Conservation (phyloP, 2,797 vertebrate species). For the Perodicticus potto region DNA sequence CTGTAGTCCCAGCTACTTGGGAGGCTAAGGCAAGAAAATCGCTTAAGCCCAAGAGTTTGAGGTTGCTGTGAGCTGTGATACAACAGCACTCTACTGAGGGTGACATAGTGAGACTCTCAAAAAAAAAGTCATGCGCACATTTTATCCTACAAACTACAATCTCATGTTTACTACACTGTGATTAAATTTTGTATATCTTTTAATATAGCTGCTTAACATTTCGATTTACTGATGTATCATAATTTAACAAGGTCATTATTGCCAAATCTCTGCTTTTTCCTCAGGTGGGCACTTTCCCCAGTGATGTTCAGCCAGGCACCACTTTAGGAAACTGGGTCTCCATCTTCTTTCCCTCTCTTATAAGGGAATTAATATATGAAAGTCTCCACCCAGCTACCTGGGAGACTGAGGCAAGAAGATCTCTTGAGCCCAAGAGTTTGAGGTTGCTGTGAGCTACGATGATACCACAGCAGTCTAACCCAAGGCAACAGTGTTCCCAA, state of each 20-base stretch:
- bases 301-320: rapidly evolving
- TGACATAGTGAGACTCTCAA: too few species aligned
- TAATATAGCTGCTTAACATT: neutral
- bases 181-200: neutral
- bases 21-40: too few species aligned
- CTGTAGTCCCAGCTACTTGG: too few species aligned
- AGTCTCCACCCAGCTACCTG: neutral
- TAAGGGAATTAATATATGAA: neutral
- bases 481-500: too few species aligned
- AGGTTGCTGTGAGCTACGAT: too few species aligned
- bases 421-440: too few species aligned
- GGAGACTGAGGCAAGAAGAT: too few species aligned
- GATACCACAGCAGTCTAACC: too few species aligned
- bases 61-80: too few species aligned
- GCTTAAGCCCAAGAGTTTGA: too few species aligned
- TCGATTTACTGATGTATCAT: neutral
- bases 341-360: neutral
- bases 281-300: neutral
- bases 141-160: neutral
- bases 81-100: too few species aligned
- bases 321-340: neutral
- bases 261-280: neutral
- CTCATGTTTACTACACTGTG: neutral
- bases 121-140: too few species aligned
- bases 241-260: neutral